Evolutionary conservation across 2,113 vertebrate genomes (phyloP).

Genomic region (Raja brachyura): DNA sequence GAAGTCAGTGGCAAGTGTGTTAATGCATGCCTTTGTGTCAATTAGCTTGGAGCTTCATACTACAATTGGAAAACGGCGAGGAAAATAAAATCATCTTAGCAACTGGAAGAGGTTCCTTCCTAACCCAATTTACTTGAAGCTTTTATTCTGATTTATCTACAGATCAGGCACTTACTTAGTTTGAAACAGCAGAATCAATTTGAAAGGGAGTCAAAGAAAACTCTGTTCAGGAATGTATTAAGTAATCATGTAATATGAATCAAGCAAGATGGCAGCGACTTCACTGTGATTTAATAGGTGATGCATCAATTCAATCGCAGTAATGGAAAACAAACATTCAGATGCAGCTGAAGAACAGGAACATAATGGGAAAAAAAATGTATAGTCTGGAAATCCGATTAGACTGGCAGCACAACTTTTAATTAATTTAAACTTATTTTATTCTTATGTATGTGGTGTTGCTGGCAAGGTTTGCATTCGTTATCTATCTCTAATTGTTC

Average conservation of each 20-base stretch:
- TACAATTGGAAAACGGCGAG: not conserved
- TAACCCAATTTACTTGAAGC: not conserved
- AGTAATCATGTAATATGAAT: not conserved
- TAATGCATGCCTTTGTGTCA: not conserved
- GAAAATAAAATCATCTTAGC: not conserved
- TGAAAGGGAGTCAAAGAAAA: slow-evolving; percentile 14
- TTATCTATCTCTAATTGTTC: no score
- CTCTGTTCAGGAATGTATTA: not conserved
- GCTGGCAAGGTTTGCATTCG: no score
- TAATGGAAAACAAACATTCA: not conserved
- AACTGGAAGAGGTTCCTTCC: not conserved
- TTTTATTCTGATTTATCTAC: not conserved
- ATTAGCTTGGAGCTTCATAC: not conserved
- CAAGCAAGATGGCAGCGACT: not conserved
- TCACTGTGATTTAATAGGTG: not conserved
- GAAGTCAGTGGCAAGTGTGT: no score
- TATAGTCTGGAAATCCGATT: not conserved
- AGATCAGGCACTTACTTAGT: not conserved
- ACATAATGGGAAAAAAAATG: not conserved
- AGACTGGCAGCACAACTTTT: not conserved
- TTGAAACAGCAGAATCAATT: not conserved
- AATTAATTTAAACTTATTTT: not conserved
- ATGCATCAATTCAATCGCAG: not conserved
- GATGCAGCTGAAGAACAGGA: not conserved
- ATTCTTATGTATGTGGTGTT: no score